Evolutionary conservation across 2,113 vertebrate species (phyloP), one percentile per base, ranked within the genome.

Genomic region (Rallus limicola): DNA sequence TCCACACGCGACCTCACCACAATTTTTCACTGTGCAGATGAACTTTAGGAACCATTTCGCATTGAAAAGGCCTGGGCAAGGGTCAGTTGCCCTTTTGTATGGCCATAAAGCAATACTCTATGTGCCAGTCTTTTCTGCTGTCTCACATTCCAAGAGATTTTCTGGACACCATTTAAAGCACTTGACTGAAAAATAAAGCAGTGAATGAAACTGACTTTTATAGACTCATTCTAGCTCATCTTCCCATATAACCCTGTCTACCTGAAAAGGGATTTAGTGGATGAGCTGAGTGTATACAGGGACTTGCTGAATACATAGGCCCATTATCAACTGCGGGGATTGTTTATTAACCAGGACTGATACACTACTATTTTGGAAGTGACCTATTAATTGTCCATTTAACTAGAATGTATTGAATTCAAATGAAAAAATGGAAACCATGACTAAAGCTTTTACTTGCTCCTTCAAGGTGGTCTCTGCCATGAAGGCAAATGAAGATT

Each of bases 201-300:
- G 98, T 99, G 98, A 99, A 99, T 99, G 98, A 98, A 98, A 98
- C 97, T 99, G 99, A 99, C 99, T 99, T 99, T 99, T 99, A 99
- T 99, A 99, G 99, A 99, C 99, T 99, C 99, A 98, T 99, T 99
- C 97, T 97, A 99, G 99, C 99, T 99, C 99, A 99, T 99, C 99
- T 99, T 99, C 98, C 98, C 98, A 98, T 99, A 98, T 98, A 99
- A 98, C 98, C 97, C 98, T 98, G 98, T 98, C 98, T 98, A 99
- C 98, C 98, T 98, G 98, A 98, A 98, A 99, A 96, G 98, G 98
- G 98, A 98, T 98, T 98, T 98, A 98, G 98, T 98, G 98, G 98
- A 97, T 98, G 98, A 98, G 98, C 98, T 98, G 98, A 98, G 98
- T 96, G 97, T 97, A 94, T 97, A 98, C 97, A 97, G 98, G 97